phyloP scores from a whole-genome alignment of 2,113 vertebrate species.

The Pogonocichla stellata region DNA sequence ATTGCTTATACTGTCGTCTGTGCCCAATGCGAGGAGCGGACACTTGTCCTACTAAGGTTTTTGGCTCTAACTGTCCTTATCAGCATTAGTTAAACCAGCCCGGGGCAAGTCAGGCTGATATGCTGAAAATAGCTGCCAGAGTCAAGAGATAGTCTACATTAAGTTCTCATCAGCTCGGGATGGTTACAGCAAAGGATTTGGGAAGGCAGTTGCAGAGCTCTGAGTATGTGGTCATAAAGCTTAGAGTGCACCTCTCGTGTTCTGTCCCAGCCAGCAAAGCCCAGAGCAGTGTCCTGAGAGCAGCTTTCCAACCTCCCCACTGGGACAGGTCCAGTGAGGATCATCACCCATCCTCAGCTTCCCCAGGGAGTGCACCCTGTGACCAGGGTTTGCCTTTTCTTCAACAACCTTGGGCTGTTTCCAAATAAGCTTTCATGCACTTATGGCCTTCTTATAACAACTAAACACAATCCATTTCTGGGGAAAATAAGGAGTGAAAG shows the following conservation, averaged over 20 bases:
- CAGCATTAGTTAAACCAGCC: background rate
- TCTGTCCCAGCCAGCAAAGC: background rate
- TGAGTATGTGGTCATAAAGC: background rate
- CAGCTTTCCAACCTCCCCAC: background rate
- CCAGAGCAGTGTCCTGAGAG: background rate
- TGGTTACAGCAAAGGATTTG: background rate
- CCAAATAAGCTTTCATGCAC: background rate
- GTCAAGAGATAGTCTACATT: background rate
- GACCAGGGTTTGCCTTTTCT: background rate
- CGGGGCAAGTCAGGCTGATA: background rate
- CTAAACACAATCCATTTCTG: background rate
- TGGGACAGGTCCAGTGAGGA: background rate
- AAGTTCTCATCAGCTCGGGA: background rate
- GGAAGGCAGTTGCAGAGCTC: background rate
- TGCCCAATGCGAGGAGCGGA: fast-evolving
- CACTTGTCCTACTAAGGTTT: background rate
- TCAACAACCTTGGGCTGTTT: background rate
- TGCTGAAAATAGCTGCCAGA: slow-evolving; percentile 23
- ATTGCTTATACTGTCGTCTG: background rate
- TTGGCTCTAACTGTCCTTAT: background rate
- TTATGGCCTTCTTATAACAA: background rate
- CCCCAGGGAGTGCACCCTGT: background rate
- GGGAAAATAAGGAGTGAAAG: background rate
- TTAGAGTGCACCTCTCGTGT: fast-evolving
- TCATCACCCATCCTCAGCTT: background rate